phyloP scores from a whole-genome alignment of 1,140 invertebrate species.

The Steinernema khuongi region DNA sequence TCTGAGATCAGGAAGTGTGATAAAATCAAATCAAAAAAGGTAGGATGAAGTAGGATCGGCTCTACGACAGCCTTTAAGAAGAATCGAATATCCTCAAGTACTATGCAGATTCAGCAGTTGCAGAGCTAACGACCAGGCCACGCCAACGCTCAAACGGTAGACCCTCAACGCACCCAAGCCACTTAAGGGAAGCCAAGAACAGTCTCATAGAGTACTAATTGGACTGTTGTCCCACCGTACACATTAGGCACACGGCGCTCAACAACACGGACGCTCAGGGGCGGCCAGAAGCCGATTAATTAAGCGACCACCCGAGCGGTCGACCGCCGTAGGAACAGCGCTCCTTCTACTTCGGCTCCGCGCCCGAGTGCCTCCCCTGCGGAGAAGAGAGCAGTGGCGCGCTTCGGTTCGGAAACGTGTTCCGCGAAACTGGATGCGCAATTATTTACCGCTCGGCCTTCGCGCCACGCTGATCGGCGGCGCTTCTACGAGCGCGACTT shows the following conservation, averaged over 20 bases:
- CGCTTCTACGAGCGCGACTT: neutral
- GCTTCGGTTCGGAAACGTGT: neutral
- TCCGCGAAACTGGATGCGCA: constrained; percentile 10
- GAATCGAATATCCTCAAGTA: too few relatives aligned
- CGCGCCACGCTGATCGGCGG: neutral
- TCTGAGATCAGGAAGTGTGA: too few relatives aligned
- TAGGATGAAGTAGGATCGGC: too few relatives aligned
- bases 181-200: too few relatives aligned
- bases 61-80: too few relatives aligned
- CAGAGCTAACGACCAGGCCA: too few relatives aligned
- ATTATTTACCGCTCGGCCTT: neutral
- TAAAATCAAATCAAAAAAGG: too few relatives aligned
- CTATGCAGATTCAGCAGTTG: too few relatives aligned
- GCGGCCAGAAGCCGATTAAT: neutral
- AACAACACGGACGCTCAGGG: neutral
- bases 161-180: too few relatives aligned
- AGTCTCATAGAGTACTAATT: neutral
- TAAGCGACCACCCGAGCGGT: neutral
- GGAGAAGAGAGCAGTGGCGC: neutral
- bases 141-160: too few relatives aligned
- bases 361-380: neutral
- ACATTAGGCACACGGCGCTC: neutral
- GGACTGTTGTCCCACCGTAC: neutral
- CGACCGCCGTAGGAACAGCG: neutral
- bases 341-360: too few relatives aligned